Conservation (phyloP, 2,888 invertebrate species). For the Drosophila greeni region DNA sequence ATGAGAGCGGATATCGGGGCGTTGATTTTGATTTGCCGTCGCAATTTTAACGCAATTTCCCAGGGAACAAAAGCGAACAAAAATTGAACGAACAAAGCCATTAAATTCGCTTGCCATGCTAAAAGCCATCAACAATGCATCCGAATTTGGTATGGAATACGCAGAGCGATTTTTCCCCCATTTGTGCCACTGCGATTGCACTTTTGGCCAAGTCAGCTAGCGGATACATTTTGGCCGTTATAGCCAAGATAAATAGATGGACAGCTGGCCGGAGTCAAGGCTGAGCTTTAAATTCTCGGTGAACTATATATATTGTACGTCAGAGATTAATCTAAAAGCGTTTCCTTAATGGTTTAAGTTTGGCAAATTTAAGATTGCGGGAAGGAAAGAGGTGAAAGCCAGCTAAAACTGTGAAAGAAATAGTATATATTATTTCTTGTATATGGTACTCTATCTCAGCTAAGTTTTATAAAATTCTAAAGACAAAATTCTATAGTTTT, state of each 20-base stretch:
- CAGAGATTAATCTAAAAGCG: not conserved
- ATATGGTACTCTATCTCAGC: too few species aligned
- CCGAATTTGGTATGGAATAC: slow-evolving; percentile 6
- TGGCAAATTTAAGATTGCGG: not conserved
- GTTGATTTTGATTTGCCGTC: slow-evolving; percentile 15
- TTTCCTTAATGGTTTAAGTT: not conserved
- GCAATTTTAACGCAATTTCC: slow-evolving; percentile 64
- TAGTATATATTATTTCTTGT: too few species aligned
- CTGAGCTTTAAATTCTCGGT: too few species aligned
- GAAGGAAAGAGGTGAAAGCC: not conserved
- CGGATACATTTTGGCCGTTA: slow-evolving; percentile 23
- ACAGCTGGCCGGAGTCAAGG: slow-evolving; percentile 13
- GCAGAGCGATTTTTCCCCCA: slow-evolving; percentile 5
- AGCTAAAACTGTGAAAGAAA: not conserved
- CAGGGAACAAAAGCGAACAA: slow-evolving; percentile 46
- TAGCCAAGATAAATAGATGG: slow-evolving; percentile 1
- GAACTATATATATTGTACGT: not conserved
- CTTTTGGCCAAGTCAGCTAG: slow-evolving; percentile 33
- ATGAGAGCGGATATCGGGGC: slow-evolving; percentile 13
- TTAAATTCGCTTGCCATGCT: slow-evolving; percentile 49
- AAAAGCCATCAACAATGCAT: slow-evolving; percentile 43
- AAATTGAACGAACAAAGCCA: slow-evolving; percentile 40
- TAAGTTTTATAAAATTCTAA: not conserved
- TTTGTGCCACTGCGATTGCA: slow-evolving; percentile 28
- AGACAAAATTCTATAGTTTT: not conserved